These are phyloP conservation scores for Syrmaticus mikado DNA, from an alignment of 2,113 vertebrate genomes.

Conservation along the genomic window DNA sequence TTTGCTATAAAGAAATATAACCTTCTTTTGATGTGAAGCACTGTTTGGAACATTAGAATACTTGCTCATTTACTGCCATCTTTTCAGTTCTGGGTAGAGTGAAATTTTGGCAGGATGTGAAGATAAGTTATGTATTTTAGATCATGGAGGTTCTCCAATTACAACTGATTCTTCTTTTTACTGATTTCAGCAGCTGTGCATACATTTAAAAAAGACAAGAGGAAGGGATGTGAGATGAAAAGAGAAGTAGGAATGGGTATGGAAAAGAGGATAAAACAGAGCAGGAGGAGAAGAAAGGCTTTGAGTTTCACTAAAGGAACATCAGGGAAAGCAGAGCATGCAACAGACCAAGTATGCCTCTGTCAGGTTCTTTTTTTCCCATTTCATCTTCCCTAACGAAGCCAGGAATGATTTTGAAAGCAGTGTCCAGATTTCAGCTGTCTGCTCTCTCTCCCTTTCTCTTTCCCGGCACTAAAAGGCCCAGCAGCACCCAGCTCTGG, in stretches of 20 bases:
- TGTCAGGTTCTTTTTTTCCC: not conserved
- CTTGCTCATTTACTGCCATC: constrained; percentile 22
- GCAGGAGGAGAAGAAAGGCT: not conserved
- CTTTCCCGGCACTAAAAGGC: not conserved
- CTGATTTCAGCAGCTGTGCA: constrained; percentile 54
- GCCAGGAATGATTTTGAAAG: not conserved
- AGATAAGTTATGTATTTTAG: constrained; percentile 45
- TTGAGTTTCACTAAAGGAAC: not conserved
- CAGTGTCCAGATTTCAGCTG: not conserved
- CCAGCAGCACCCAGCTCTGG: not conserved
- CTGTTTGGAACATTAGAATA: constrained; percentile 29
- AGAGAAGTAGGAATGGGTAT: not conserved
- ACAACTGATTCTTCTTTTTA: constrained; percentile 34
- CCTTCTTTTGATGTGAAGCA: not conserved
- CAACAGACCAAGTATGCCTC: not conserved
- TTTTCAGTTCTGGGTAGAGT: constrained; percentile 30
- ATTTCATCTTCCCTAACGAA: not conserved
- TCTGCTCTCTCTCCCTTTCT: not conserved
- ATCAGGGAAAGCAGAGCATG: not conserved
- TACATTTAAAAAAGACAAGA: constrained; percentile 10
- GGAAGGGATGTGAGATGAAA: not conserved
- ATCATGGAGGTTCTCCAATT: constrained; percentile 50
- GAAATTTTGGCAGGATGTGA: constrained; percentile 18
- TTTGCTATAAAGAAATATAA: not conserved
- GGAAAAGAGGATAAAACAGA: not conserved